Conservation (phyloP, 2,888 invertebrate genomes). For the Augiades crinisus region DNA sequence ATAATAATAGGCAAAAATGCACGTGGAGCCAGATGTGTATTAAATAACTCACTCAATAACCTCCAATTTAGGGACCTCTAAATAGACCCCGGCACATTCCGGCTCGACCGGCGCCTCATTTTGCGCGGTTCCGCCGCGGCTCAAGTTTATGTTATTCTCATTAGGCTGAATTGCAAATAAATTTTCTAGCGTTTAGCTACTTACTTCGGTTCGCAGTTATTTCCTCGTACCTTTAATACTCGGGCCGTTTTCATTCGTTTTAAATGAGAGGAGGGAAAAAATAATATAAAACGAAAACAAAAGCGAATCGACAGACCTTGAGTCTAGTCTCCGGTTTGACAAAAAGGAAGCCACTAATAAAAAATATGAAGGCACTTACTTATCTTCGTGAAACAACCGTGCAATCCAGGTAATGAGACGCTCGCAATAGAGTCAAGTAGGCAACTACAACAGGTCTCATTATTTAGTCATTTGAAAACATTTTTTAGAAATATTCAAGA, state of each 20-base stretch:
- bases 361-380: conserved; percentile 22
- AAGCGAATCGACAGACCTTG: conserved; percentile 24
- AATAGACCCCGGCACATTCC: conserved; percentile 42
- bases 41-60: conserved; percentile 79
- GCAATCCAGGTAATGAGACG: conserved; percentile 25
- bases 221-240: conserved; percentile 2
- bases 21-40: conserved; percentile 63
- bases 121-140: conserved; percentile 40
- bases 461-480: conserved; percentile 14
- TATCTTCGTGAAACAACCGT: conserved; percentile 18
- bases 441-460: conserved; percentile 18
- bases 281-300: conserved; percentile 18
- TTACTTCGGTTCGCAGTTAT: conserved; percentile 2
- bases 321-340: conserved; percentile 16
- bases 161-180: conserved; percentile 52
- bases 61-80: conserved; percentile 59
- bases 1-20: conserved; percentile 78
- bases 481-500: conserved; percentile 6
- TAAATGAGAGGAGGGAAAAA: conserved; percentile 13
- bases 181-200: conserved; percentile 17
- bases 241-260: conserved; percentile 6
- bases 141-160: conserved; percentile 67
- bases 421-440: conserved; percentile 22
- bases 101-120: conserved; percentile 42
- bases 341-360: conserved; percentile 21